Conservation (phyloP, 2,888 invertebrate genomes). For the Polyploca ridens region DNA sequence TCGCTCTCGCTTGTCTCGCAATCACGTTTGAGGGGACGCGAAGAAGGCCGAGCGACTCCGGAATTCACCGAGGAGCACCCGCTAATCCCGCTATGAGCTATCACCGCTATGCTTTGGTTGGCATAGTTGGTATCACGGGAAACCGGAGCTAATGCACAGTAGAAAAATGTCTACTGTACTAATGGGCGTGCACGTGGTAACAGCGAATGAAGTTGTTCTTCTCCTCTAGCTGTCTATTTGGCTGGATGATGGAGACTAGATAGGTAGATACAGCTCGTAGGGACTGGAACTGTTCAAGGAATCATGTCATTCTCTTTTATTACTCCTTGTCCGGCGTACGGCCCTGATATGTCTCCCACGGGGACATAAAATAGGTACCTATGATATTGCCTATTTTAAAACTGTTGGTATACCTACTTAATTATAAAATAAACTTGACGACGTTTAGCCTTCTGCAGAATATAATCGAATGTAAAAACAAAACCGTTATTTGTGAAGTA, state of each 20-base stretch:
- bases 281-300: too few species aligned
- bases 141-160: slow-evolving; percentile 20
- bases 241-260: background rate
- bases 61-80: slow-evolving; percentile 55
- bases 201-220: slow-evolving; percentile 17
- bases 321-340: too few species aligned
- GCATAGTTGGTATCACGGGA: slow-evolving; percentile 34
- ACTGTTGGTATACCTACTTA: background rate
- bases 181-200: slow-evolving; percentile 32
- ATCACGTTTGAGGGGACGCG: slow-evolving; percentile 64
- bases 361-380: too few species aligned
- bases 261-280: too few species aligned
- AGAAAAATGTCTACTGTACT: slow-evolving; percentile 6
- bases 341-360: too few species aligned
- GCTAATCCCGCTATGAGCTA: slow-evolving; percentile 70
- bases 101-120: slow-evolving; percentile 31
- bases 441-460: slow-evolving; percentile 12
- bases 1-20: slow-evolving; percentile 58
- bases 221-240: background rate
- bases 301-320: too few species aligned
- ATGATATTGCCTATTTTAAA: too few species aligned
- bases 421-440: slow-evolving; percentile 9
- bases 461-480: slow-evolving; percentile 43
- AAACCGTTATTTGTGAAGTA: slow-evolving; percentile 60
- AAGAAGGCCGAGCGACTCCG: slow-evolving; percentile 62